Conservation (phyloP, 2,888 invertebrate genomes). For the Thecophora atra region DNA sequence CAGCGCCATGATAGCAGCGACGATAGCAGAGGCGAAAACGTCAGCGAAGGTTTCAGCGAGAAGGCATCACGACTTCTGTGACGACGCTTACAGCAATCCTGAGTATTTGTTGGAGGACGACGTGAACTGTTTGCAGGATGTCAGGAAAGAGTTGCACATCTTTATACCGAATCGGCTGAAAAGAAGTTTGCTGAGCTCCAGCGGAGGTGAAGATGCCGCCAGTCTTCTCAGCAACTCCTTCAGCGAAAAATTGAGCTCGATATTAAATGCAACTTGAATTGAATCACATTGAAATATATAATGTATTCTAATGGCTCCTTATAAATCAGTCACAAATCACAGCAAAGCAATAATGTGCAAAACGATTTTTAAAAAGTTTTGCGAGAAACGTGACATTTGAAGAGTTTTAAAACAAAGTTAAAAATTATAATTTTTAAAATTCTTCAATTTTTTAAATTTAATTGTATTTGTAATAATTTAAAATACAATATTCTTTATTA, state of each 20-base stretch:
- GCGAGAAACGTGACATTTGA: no score
- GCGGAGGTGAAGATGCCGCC: slow-evolving; percentile 50
- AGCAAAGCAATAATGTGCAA: no score
- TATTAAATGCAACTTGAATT: neutral
- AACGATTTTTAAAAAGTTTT: no score
- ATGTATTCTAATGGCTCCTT: no score
- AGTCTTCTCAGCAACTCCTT: slow-evolving; percentile 55
- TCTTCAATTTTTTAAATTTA: no score
- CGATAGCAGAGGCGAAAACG: neutral
- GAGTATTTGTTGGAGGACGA: slow-evolving; percentile 4
- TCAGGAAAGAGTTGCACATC: slow-evolving; percentile 77
- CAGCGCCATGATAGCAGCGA: slow-evolving; percentile 13
- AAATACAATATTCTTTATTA: no score
- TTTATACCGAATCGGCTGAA: slow-evolving; percentile 77
- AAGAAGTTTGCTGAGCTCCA: slow-evolving; percentile 53
- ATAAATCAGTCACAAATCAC: no score
- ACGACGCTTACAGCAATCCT: neutral
- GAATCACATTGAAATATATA: neutral
- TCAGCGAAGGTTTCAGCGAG: neutral
- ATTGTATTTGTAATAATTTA: no score
- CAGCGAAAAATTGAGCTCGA: slow-evolving; percentile 53
- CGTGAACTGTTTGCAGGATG: slow-evolving; percentile 51
- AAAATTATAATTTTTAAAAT: no score
- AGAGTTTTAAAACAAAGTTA: no score
- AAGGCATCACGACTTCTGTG: neutral